Conservation (phyloP, 2,797 vertebrate genomes). For the Sardinella longiceps region DNA sequence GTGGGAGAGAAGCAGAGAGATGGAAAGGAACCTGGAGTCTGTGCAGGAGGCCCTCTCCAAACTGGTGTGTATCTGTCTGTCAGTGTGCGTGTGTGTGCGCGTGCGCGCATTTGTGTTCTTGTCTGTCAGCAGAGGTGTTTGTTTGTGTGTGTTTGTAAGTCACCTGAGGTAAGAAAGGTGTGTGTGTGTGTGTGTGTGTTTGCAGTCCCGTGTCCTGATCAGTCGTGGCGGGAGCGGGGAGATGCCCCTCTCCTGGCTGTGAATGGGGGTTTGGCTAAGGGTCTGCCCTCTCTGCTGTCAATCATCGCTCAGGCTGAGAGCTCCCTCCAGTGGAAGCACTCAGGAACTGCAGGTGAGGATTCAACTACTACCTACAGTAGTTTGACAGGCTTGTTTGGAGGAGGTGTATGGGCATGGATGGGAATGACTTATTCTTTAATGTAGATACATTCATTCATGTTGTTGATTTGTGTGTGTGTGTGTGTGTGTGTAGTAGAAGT, state of each 20-base stretch:
- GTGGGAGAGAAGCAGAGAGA: conserved; percentile 66
- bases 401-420: no score
- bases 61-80: conserved; percentile 59
- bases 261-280: conserved; percentile 38
- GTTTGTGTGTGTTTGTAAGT: background rate
- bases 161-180: no score
- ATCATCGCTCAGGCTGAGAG: conserved; percentile 71
- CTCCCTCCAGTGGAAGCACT: conserved; percentile 62
- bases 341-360: conserved; percentile 68
- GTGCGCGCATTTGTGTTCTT: no score
- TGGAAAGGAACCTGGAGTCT: conserved; percentile 62
- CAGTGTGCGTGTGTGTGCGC: background rate
- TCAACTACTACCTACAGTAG: no score
- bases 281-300: conserved; percentile 63
- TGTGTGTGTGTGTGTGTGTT: conserved; percentile 2
- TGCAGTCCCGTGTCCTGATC: conserved; percentile 65
- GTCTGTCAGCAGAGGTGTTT: no score
- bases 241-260: conserved; percentile 18
- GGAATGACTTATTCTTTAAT: background rate
- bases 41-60: conserved; percentile 61
- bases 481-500: no score
- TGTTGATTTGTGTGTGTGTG: background rate
- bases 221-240: conserved; percentile 35
- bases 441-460: background rate
- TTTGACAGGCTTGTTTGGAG: no score